Conservation (phyloP, 2,797 vertebrate species). For the Limosa lapponica region DNA sequence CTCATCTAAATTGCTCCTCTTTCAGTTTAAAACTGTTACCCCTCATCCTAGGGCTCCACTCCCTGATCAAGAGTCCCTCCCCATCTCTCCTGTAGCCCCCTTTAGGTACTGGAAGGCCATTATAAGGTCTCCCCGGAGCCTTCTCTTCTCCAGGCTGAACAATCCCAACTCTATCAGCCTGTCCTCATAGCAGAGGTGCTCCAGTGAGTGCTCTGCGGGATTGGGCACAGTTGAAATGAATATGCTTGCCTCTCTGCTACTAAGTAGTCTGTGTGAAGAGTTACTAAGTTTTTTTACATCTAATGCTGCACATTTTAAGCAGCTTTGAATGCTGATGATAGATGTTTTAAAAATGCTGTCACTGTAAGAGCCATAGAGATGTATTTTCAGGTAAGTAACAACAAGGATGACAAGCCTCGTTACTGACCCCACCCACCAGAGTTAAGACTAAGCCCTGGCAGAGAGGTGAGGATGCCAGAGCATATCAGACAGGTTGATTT, state of each 20-base stretch:
- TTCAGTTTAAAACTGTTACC: too few species aligned
- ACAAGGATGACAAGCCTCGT: not conserved
- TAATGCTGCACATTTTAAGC: not conserved
- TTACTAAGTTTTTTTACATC: not conserved
- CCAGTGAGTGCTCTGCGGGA: not conserved
- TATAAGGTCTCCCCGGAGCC: too few species aligned
- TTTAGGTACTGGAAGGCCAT: too few species aligned
- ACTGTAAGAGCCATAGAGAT: not conserved
- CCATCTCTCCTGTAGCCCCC: too few species aligned
- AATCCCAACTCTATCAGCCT: too few species aligned
- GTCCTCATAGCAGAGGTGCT: too few species aligned
- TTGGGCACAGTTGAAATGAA: not conserved
- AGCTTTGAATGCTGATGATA: not conserved
- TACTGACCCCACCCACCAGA: slow-evolving; percentile 1
- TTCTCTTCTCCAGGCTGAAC: too few species aligned
- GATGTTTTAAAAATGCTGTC: not conserved
- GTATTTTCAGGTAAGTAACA: not conserved
- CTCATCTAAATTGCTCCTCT: too few species aligned
- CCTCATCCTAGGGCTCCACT: too few species aligned
- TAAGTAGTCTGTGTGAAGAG: not conserved
- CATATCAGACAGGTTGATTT: slow-evolving; percentile 35
- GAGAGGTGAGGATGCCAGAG: slow-evolving; percentile 14
- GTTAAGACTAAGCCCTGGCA: not conserved
- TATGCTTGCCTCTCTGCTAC: not conserved
- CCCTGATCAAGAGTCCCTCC: too few species aligned